Conservation (phyloP, 2,888 invertebrate species). For the Liopterus haemorrhoidalis region DNA sequence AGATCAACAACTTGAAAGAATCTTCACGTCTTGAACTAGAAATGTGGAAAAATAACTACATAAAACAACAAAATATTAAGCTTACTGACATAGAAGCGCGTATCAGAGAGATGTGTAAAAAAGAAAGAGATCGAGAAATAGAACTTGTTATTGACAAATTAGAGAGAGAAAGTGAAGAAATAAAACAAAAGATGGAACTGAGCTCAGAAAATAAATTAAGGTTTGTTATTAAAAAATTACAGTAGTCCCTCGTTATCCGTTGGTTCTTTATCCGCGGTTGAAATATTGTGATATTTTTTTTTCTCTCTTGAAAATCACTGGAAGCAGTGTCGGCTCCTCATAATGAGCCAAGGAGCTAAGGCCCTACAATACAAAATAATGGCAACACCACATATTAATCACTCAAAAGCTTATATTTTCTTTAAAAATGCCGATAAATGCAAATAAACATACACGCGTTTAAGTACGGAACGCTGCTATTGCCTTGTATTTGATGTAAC, state of each 20-base stretch:
- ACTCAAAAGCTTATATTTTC: too few species aligned
- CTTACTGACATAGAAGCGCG: slow-evolving; percentile 62
- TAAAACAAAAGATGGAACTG: slow-evolving; percentile 57
- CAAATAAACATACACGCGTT: too few species aligned
- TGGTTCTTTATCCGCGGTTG: slow-evolving; percentile 39
- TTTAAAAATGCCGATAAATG: too few species aligned
- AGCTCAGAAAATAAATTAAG: slow-evolving; percentile 50
- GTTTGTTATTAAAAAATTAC: too few species aligned
- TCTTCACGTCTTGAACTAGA: slow-evolving; percentile 58
- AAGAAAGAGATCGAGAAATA: slow-evolving; percentile 72
- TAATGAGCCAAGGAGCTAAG: too few species aligned
- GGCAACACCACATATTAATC: too few species aligned
- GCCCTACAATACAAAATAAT: too few species aligned
- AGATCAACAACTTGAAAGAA: slow-evolving; percentile 53
- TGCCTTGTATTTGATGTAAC: too few species aligned
- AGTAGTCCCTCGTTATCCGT: too few species aligned
- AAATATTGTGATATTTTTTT: slow-evolving; percentile 1
- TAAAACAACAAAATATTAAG: slow-evolving; percentile 55
- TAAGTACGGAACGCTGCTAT: too few species aligned
- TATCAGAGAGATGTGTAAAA: slow-evolving; percentile 63
- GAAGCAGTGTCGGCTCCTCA: too few species aligned
- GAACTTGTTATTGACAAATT: slow-evolving; percentile 66
- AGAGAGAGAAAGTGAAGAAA: slow-evolving; percentile 59
- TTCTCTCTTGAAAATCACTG: slow-evolving; percentile 1
- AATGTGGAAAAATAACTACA: slow-evolving; percentile 57